A percentile compares a stretch with the other conserved stretches of the same genome.
Evolutionary conservation across 2,113 vertebrate species (phyloP).

Genomic region (Trochalopteron elliotii): DNA sequence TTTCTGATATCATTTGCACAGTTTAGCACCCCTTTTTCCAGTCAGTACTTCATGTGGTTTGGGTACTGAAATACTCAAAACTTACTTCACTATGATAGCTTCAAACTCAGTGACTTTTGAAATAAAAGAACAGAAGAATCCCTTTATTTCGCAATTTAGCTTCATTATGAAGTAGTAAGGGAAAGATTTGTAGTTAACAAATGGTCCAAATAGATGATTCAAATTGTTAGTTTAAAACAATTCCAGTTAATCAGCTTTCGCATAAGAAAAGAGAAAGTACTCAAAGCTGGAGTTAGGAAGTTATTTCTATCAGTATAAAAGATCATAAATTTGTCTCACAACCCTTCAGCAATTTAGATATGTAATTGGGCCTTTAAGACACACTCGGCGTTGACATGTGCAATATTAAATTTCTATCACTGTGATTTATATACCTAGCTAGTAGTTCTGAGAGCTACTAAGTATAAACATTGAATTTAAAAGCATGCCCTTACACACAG

Average conservation of each 20-base stretch:
- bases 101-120: not conserved
- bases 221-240: not conserved
- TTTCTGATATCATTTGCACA: not conserved
- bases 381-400: not conserved
- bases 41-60: not conserved
- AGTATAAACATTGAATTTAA: not conserved
- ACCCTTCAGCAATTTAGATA: not conserved
- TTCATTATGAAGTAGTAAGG: not conserved
- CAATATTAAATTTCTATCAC: not conserved
- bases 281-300: not conserved
- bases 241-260: not conserved
- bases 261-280: not conserved
- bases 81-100: not conserved
- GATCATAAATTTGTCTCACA: not conserved
- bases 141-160: not conserved
- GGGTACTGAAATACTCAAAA: not conserved
- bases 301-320: not conserved
- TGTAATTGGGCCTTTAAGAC: not conserved
- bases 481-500: not conserved
- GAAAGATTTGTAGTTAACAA: not conserved
- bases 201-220: not conserved
- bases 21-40: not conserved
- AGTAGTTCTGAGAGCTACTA: not conserved
- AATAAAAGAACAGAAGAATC: not conserved
- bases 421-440: not conserved